Conservation (phyloP, 2,888 invertebrate genomes). For the Hyles lineata region DNA sequence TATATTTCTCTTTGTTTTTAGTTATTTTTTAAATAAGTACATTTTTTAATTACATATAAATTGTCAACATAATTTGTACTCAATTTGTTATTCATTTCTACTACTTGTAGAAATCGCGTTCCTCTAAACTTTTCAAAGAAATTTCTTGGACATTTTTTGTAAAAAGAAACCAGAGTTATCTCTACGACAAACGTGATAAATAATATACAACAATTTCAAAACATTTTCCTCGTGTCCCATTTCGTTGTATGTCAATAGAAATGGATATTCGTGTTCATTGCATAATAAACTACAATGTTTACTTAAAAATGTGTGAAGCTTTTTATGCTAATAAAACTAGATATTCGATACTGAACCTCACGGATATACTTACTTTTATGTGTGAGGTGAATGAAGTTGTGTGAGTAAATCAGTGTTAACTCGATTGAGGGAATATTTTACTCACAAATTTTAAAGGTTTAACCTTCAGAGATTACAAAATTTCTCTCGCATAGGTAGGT, state of each 20-base stretch:
- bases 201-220: conserved; percentile 10
- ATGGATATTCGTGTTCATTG: conserved; percentile 21
- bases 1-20: not conserved
- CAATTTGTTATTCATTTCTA: not conserved
- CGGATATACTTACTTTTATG: not conserved
- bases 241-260: conserved; percentile 20
- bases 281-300: conserved; percentile 16
- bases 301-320: conserved; percentile 14
- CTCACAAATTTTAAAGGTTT: not conserved
- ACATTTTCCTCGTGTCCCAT: conserved; percentile 1
- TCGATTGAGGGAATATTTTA: not conserved
- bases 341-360: conserved; percentile 16
- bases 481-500: no score
- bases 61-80: not conserved
- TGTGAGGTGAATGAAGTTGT: conserved; percentile 17
- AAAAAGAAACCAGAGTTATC: not conserved
- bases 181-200: conserved; percentile 11
- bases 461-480: not conserved
- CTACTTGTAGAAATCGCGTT: not conserved
- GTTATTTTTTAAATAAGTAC: not conserved
- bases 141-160: not conserved
- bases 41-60: not conserved
- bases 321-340: conserved; percentile 18
- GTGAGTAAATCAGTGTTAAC: conserved; percentile 6
- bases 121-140: not conserved